Percentiles rank a stretch among this genome's conserved stretches.
These are phyloP conservation scores for Morpho achilles DNA, from an alignment of 2,888 invertebrate genomes.

Conservation along the genomic window DNA sequence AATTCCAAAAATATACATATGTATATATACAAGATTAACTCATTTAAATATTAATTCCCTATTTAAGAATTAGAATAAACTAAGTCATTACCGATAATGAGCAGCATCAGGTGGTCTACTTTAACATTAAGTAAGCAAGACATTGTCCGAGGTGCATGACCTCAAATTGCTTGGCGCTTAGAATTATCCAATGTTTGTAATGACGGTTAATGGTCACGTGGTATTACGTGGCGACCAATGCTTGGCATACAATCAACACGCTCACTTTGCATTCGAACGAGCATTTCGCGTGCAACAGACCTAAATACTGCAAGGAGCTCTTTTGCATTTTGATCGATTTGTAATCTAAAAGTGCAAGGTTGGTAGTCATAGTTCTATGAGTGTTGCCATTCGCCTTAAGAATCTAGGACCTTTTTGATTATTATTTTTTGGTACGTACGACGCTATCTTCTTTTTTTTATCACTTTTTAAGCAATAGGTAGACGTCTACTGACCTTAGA, in stretches of 20 bases:
- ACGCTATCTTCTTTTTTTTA: too few relatives aligned
- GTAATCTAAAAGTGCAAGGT: conserved; percentile 28
- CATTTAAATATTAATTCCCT: background rate
- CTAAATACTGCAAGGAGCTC: conserved; percentile 52
- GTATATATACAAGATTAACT: too few relatives aligned
- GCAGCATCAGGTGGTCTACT: conserved; percentile 19
- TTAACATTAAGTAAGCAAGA: conserved; percentile 13
- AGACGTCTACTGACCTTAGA: too few relatives aligned
- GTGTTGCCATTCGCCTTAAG: background rate
- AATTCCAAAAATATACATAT: too few relatives aligned
- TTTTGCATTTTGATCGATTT: conserved; percentile 43
- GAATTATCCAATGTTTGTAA: conserved; percentile 64
- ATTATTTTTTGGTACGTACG: too few relatives aligned
- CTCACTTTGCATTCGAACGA: conserved; percentile 50
- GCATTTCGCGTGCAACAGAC: conserved; percentile 48
- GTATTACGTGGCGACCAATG: conserved; percentile 49
- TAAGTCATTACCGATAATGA: conserved; percentile 3
- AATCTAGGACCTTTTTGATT: too few relatives aligned
- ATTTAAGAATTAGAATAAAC: background rate
- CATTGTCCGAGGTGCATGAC: conserved; percentile 57
- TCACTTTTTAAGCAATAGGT: too few relatives aligned
- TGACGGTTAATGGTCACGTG: conserved; percentile 56
- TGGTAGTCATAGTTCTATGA: conserved; percentile 12
- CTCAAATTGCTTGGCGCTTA: conserved; percentile 46
- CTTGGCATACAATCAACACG: conserved; percentile 58